Conservation (phyloP, 1,140 invertebrate species). For the Neodiprion virginianus region DNA sequence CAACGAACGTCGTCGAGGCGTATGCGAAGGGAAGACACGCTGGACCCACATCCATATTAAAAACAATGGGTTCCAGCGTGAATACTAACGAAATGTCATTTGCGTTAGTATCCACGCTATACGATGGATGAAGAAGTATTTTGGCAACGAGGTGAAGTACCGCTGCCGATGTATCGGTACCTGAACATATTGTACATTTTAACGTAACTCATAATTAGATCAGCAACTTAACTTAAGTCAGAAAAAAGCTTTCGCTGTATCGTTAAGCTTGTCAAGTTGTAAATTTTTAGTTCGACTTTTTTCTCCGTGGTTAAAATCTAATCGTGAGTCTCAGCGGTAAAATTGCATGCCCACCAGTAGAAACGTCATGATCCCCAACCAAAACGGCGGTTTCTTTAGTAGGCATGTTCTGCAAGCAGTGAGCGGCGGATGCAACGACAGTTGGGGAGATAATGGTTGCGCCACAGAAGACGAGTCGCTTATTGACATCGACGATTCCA, state of each 20-base stretch:
- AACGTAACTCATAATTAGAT: not conserved
- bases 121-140: slow-evolving; percentile 54
- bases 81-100: slow-evolving; percentile 72
- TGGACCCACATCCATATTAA: slow-evolving; percentile 64
- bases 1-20: slow-evolving; percentile 54
- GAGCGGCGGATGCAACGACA: slow-evolving; percentile 74
- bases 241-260: not conserved
- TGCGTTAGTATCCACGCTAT: slow-evolving; percentile 44
- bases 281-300: no score
- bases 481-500: slow-evolving; percentile 58
- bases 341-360: slow-evolving; percentile 35
- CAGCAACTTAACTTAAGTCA: not conserved
- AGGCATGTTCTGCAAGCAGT: slow-evolving; percentile 61
- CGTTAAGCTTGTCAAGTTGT: no score
- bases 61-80: slow-evolving; percentile 59
- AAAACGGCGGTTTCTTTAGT: slow-evolving; percentile 52
- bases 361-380: slow-evolving; percentile 65
- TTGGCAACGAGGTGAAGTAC: slow-evolving; percentile 36
- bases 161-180: slow-evolving; percentile 50
- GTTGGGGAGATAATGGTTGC: slow-evolving; percentile 67
- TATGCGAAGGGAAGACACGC: slow-evolving; percentile 72
- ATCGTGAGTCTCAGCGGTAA: slow-evolving; percentile 3
- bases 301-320: not conserved
- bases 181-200: slow-evolving; percentile 39
- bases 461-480: slow-evolving; percentile 66